Base-by-base conservation (phyloP, 1,140 invertebrate genomes). In the Zophobas atratus region DNA sequence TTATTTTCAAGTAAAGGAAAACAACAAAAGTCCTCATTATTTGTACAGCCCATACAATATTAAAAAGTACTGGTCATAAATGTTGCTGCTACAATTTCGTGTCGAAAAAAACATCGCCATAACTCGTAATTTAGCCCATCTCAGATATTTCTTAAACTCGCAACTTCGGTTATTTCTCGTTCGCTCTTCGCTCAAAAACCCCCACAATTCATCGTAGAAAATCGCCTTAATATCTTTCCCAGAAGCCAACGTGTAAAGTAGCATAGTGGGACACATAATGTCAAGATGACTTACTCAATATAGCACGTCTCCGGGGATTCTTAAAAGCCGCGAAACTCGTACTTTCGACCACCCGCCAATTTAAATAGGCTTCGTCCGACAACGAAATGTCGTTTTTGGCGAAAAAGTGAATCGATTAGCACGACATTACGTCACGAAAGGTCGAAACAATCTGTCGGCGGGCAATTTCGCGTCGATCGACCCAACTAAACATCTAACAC, bases 191-290 rank as follows among this genome's bases (percentile, higher is more conserved):
- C 4, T 1, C 1, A 6, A 33, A 67, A 6, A 67, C 3, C 60
- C 20, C 60, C 8, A 67, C 60, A 67, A 67, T 43, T 67, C 39
- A 67, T n/a, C 4, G 60, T 4, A 32, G 60, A 67, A 67, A 67
- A 67, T 43, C 39, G 38, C 39, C 60, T 67, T 67, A 67, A 67
- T 67, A 67, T 67, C 60, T 67, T 67, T 43, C 60, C 60, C 39
- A 67, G 60, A 67, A 67, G 60, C 38, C 39, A 67, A 67, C 60
- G 60, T 41, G 60, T 67, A 67, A 67, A 67, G 41, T 67, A 67
- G 60, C 60, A 67, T 34, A 67, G 60, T 20, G 60, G 60, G 60
- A 67, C 38, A 46, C 60, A 67, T 67, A 67, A 67, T 67, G 60
- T 67, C 60, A 67, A 2, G 60, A 67, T 67, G 60, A 67, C 60